Base-by-base conservation (phyloP, 2,113 vertebrate genomes). In the Pterocles burchelli region DNA sequence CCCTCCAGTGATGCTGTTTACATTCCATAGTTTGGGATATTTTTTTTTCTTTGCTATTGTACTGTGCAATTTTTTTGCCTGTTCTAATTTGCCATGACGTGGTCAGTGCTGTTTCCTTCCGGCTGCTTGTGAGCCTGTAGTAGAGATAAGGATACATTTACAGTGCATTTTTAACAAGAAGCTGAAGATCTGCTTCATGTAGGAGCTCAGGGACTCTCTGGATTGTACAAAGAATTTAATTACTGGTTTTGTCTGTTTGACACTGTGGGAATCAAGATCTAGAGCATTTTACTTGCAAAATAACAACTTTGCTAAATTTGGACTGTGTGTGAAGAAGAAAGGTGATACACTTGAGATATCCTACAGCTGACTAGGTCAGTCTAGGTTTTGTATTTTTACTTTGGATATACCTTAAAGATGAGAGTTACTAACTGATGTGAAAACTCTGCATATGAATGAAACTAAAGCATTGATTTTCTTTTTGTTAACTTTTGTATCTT, bases 101-200 rank as follows among this genome's bases (percentile, higher is more conserved):
- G 98, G 97, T 98, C 97, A 98, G 96, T 93, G 92, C 97, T 83
- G 97, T 98, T 99, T 99, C 98, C 98, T 99, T 99, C 98, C 98
- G 98, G 98, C 97, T 96, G 97, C 97, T 98, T 95, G 80, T 3
- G 75, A 97, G 97, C 95, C 96, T 97, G 96, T 92, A 96, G 52
- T 97, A 91, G 96, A 98, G 98, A 98, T 99, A 98, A 99, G 97
- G 91, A 85, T 93, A 95, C 76, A 19, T 96, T 97, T 95, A 83
- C 89, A 94, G 95, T 66, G 33, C 92, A 36, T 82, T 96, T 95
- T 96, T 92, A 89, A 74, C 38, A 17, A 93, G 94, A 89, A 89
- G 79, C 85, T 73, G 95, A 93, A 93, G 95, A 91, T 90, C 84
- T 91, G 48, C 65, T 96, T 80, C 24, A 3, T 72, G 96, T 73